Percentiles rank a stretch among this genome's conserved stretches.
These are phyloP conservation scores for Philhelius pedissequus DNA, from an alignment of 2,888 invertebrate genomes.

Conservation along the genomic window DNA sequence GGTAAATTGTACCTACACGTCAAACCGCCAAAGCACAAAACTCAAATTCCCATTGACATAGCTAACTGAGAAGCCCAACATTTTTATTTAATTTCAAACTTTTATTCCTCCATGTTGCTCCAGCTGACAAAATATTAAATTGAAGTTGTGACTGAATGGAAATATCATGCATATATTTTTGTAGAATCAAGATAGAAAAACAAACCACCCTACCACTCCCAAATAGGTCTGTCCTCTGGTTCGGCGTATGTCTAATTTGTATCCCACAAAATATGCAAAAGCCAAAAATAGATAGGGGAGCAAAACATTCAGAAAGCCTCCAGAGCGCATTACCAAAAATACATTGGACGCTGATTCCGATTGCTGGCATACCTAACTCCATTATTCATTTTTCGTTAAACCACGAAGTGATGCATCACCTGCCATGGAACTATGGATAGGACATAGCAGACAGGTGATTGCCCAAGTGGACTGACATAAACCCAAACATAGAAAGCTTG, in stretches of 20 bases:
- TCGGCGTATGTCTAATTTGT: conserved; percentile 22
- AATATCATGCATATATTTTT: conserved; percentile 40
- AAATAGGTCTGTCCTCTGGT: conserved; percentile 6
- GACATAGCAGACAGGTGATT: conserved; percentile 17
- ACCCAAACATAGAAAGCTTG: conserved; percentile 19
- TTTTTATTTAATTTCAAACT: conserved; percentile 32
- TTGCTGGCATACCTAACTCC: not conserved
- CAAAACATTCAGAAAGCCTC: not conserved
- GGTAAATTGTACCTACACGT: not conserved
- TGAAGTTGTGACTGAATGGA: conserved; percentile 39
- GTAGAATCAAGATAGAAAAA: not conserved
- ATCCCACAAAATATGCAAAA: conserved; percentile 1
- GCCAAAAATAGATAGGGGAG: not conserved
- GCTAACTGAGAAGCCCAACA: not conserved
- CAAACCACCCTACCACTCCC: not conserved
- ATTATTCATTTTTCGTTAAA: conserved; percentile 22
- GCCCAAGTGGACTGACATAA: conserved; percentile 25
- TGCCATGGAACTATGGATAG: not conserved
- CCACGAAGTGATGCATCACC: conserved; percentile 29
- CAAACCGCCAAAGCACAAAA: not conserved
- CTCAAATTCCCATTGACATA: not conserved
- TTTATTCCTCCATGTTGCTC: conserved; percentile 24
- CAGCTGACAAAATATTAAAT: conserved; percentile 47
- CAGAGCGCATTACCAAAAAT: not conserved
- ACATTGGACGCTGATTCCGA: not conserved